These are phyloP conservation scores for Lithosia quadra DNA, from an alignment of 2,888 invertebrate species.

Conservation along the genomic window DNA sequence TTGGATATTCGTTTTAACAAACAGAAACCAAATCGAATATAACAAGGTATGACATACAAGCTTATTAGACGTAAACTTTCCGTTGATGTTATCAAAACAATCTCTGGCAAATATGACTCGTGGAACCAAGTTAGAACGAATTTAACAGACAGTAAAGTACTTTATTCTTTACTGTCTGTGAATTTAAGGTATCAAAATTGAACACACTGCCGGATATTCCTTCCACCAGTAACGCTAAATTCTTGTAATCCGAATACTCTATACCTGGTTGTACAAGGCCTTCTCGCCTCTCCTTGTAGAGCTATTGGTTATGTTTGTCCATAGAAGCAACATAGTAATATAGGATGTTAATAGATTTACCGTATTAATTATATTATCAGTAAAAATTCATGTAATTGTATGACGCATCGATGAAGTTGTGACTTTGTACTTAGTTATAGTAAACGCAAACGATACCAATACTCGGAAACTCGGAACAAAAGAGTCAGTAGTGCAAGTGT, in stretches of 20 bases:
- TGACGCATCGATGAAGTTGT: background rate
- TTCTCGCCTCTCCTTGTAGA: background rate
- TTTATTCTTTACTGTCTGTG: background rate
- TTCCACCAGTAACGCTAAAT: background rate
- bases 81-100: conserved; percentile 7
- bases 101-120: background rate
- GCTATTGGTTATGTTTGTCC: background rate
- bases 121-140: background rate
- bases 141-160: background rate
- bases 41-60: background rate
- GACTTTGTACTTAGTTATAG: background rate
- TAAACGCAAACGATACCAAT: background rate
- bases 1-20: background rate
- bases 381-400: background rate
- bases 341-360: background rate
- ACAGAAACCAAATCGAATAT: background rate
- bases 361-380: background rate
- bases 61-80: conserved; percentile 4
- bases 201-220: background rate
- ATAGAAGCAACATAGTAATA: background rate
- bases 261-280: background rate
- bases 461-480: too few relatives aligned
- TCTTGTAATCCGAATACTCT: background rate
- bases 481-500: too few relatives aligned
- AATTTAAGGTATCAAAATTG: background rate